Evolutionary conservation across 2,113 vertebrate species (phyloP).

Genomic region (Cephalopterus ornatus): DNA sequence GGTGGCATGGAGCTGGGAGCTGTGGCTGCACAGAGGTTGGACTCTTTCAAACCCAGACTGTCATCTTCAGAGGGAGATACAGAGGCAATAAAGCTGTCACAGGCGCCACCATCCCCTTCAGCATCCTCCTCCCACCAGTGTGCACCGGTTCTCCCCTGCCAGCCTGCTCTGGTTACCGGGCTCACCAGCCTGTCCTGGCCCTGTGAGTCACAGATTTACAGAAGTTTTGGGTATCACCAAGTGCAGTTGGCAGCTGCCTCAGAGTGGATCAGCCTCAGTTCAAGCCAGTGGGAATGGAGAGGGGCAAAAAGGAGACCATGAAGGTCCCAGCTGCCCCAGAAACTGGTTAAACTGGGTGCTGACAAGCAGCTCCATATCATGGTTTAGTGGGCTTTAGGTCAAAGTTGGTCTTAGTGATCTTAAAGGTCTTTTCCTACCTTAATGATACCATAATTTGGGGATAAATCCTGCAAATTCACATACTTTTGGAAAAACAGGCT

Average conservation of each 20-base stretch:
- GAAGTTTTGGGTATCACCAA: neutral
- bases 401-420: neutral
- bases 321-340: neutral
- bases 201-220: neutral
- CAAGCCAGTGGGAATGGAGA: neutral
- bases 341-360: neutral
- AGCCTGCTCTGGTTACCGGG: neutral
- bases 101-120: neutral
- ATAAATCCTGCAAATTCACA: neutral
- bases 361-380: neutral
- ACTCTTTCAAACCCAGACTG: neutral
- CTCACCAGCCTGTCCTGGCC: neutral
- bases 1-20: neutral
- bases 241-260: neutral
- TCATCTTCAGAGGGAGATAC: neutral
- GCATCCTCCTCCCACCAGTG: neutral
- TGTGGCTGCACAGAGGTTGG: neutral
- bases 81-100: neutral
- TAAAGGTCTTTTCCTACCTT: neutral
- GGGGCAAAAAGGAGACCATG: neutral
- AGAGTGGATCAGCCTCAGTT: neutral
- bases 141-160: neutral
- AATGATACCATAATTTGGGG: neutral
- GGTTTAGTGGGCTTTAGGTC: neutral
- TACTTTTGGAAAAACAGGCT: neutral